Conservation (phyloP, 2,113 vertebrate genomes). For the Crotalus tigris region DNA sequence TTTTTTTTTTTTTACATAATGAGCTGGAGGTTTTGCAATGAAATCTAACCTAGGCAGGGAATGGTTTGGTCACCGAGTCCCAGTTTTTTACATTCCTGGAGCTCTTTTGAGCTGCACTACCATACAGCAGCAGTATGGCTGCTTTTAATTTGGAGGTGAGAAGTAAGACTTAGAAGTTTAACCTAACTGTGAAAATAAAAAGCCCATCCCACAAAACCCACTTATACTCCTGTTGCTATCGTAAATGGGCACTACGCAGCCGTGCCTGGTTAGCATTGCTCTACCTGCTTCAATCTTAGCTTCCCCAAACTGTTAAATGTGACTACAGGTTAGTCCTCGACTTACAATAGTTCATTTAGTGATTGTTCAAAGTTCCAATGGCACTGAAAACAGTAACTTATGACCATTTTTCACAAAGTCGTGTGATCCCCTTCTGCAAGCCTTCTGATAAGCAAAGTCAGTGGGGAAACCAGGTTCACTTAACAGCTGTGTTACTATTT, state of each 20-base stretch:
- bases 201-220: not conserved
- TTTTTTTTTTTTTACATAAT: not conserved
- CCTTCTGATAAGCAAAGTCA: too few species aligned
- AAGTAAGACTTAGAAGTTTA: not conserved
- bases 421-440: too few species aligned
- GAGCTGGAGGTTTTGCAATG: not conserved
- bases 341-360: too few species aligned
- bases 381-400: too few species aligned
- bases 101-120: not conserved
- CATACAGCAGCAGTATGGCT: not conserved
- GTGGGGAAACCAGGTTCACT: too few species aligned
- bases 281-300: not conserved
- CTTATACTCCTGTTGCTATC: not conserved
- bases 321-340: not conserved
- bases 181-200: not conserved
- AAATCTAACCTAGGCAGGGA: not conserved
- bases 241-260: not conserved
- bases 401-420: too few species aligned
- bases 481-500: too few species aligned
- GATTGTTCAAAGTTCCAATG: too few species aligned
- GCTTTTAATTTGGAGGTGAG: not conserved
- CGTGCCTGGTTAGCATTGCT: not conserved
- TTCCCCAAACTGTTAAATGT: not conserved
- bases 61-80: not conserved
- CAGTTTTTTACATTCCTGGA: not conserved